Percentiles rank a stretch among this genome's conserved stretches.
These are phyloP conservation scores for Napeogenes inachia DNA, from an alignment of 2,888 invertebrate species.

Conservation along the genomic window DNA sequence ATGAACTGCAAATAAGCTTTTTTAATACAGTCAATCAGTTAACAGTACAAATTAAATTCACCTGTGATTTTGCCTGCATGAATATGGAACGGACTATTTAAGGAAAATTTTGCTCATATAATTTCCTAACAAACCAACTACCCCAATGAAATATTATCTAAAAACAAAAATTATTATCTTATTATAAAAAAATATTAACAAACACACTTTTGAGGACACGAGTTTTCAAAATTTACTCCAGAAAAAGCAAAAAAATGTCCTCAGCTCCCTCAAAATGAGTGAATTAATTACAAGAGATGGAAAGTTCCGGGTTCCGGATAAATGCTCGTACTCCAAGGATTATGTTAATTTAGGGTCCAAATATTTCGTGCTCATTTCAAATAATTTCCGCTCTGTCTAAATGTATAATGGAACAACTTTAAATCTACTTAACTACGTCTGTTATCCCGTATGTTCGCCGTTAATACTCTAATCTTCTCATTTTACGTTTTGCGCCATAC, in stretches of 20 bases:
- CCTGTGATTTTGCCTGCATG: too few relatives aligned
- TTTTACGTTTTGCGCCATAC: constrained; percentile 5
- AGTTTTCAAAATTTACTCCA: background rate
- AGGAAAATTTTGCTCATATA: too few relatives aligned
- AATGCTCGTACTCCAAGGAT: constrained; percentile 45
- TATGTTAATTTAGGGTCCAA: constrained; percentile 63
- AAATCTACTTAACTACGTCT: constrained; percentile 50
- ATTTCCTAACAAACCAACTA: too few relatives aligned
- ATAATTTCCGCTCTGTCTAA: constrained; percentile 57
- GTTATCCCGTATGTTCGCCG: constrained; percentile 27
- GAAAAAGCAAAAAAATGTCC: background rate
- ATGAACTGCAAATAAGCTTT: too few relatives aligned
- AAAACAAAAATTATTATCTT: too few relatives aligned
- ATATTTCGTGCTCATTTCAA: constrained; percentile 65
- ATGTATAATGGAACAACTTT: constrained; percentile 54
- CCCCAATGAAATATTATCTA: too few relatives aligned
- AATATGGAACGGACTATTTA: too few relatives aligned
- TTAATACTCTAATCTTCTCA: constrained; percentile 20
- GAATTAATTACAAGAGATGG: constrained; percentile 4
- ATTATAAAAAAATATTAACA: too few relatives aligned
- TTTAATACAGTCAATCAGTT: too few relatives aligned
- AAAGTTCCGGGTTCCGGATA: constrained; percentile 21
- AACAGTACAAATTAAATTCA: too few relatives aligned
- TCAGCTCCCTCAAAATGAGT: background rate
- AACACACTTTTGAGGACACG: too few relatives aligned